Conservation (phyloP, 2,797 vertebrate species). For the Echeneis naucrates region DNA sequence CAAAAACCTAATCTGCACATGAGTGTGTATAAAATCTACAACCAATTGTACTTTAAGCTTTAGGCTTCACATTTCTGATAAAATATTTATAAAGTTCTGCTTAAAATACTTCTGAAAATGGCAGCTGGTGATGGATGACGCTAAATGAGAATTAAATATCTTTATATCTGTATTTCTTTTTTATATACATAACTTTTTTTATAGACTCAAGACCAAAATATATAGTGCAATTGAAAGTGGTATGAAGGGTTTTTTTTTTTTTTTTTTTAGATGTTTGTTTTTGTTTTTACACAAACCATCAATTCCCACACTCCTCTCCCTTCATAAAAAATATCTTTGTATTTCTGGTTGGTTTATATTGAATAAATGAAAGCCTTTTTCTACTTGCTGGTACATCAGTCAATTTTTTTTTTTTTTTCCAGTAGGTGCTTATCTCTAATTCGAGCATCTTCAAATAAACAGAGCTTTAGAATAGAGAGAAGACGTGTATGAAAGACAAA, state of each 20-base stretch:
- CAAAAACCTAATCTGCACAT: background rate
- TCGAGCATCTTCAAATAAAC: conserved; percentile 55
- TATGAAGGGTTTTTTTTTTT: no score
- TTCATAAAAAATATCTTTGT: conserved; percentile 5
- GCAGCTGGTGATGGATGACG: conserved; percentile 18
- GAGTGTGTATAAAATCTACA: background rate
- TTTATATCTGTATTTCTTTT: conserved; percentile 14
- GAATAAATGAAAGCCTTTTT: conserved; percentile 21
- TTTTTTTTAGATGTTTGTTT: no score
- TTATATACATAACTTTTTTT: no score
- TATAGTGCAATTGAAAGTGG: no score
- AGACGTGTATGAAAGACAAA: conserved; percentile 22
- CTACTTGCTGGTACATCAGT: conserved; percentile 21
- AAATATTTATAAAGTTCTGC: conserved; percentile 39
- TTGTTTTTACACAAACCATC: no score
- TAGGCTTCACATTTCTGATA: conserved; percentile 9
- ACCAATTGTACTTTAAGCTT: background rate
- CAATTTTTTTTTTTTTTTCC: no score
- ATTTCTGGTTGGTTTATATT: conserved; percentile 13
- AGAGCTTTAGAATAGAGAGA: conserved; percentile 31
- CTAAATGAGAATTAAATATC: conserved; percentile 9
- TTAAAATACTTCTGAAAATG: conserved; percentile 32
- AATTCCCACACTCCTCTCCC: no score
- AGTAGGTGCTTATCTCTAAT: conserved; percentile 43
- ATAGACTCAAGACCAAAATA: no score